Evolutionary conservation across 2,797 vertebrate species (phyloP), one percentile per base, ranked within the genome.

Genomic region (Pseudomugil tenellus): DNA sequence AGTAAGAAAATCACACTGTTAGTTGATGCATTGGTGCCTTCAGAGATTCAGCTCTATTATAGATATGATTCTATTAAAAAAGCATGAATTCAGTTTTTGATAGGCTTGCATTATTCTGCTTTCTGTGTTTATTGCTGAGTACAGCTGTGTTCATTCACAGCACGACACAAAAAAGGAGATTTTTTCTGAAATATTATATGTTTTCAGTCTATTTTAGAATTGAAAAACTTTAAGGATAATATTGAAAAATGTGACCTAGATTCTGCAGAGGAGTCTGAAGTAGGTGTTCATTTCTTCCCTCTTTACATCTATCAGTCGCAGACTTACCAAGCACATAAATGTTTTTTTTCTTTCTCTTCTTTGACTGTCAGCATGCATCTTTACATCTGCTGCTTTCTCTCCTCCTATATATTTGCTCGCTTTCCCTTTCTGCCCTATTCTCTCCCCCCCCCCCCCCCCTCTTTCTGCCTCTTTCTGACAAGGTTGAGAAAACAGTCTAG

Each of bases 401-500:
- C 58, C 35, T 63, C 35, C 21, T 67, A 9, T 37, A 4, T 66
- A 46, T 37, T 54, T 51, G 58, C 32, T 64, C 7, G 14, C 53
- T 57, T 29, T 11, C 48, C 16, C 39, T 43, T 43, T 43, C 39
- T 19, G 39, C 39, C 39, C 39, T 43, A 17, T 43, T 43, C 35
- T 4, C 29, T 31, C 29, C 16, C 12, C 54, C 60, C 58, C 4
- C 32, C 19, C 21, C 1, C 43, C 63, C 54, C 37, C 61, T 56
- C 63, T 23, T 39, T 55, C 72, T 51, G 81, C 57, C 26, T 34
- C 12, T 77, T 4, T 46, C 39, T 78, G 89, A 86, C 73, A 52
- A 59, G 74, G 75, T 43, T 4, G 63, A 80, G 71, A 76, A 87
- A 84, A 82, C 81, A 65, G 46, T 85, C 74, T 86, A 87, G 91